Percentiles rank a stretch among this genome's conserved stretches.
These are phyloP conservation scores for Chloebia gouldiae DNA, from an alignment of 2,113 vertebrate species.

Conservation along the genomic window DNA sequence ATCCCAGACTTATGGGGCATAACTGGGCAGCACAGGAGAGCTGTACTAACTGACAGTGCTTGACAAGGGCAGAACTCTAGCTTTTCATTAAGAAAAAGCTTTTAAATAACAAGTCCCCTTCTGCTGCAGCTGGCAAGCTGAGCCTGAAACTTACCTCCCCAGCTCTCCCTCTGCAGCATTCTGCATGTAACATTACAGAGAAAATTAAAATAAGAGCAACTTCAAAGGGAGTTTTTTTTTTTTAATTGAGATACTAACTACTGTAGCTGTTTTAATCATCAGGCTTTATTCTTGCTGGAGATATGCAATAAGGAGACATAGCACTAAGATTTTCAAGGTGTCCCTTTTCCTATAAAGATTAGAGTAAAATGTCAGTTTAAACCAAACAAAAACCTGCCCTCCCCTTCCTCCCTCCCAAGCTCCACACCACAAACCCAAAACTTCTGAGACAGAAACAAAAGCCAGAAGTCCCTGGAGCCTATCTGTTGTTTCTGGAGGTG, in stretches of 20 bases:
- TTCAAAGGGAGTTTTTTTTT: neutral
- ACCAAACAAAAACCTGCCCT: neutral
- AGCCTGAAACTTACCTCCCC: neutral
- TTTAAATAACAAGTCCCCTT: neutral
- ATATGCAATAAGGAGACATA: neutral
- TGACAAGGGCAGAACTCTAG: neutral
- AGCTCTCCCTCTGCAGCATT: neutral
- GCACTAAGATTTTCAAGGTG: neutral
- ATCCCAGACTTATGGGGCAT: neutral
- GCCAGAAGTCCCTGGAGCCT: neutral
- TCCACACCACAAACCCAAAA: neutral
- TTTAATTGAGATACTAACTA: neutral
- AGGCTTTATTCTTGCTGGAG: slow-evolving; percentile 27
- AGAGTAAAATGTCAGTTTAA: neutral
- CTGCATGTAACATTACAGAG: neutral
- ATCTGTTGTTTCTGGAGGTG: neutral
- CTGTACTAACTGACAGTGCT: neutral
- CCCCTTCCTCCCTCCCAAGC: too few relatives aligned
- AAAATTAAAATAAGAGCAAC: slow-evolving; percentile 27
- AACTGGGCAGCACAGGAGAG: neutral
- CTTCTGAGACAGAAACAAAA: neutral
- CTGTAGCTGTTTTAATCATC: slow-evolving; percentile 28
- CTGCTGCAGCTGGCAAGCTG: neutral
- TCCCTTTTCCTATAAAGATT: neutral
- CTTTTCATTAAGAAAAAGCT: neutral